Evolutionary conservation across 2,888 invertebrate species (phyloP), one percentile per base, ranked within the genome.

Genomic region (Dendrolimus houi): DNA sequence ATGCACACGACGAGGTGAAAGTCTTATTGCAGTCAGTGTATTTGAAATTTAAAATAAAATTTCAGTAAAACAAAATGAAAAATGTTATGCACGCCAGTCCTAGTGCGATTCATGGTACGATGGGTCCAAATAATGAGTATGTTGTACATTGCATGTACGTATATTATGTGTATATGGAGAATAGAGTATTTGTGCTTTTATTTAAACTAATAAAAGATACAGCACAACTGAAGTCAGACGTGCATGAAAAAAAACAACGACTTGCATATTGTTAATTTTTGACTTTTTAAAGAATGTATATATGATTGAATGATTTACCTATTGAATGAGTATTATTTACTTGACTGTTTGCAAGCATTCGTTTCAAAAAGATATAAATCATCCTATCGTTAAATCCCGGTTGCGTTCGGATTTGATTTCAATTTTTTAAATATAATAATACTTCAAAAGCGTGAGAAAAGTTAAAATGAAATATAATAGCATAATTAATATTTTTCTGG

Each of bases 81-180:
- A 63, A 64, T 59, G 66, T 69, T 66, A 59, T 56, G 56, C 14
- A 55, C 56, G 17, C 42, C 55, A 55, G 61, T 56, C 52, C 54
- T 57, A 58, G 57, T 58, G 62, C 57, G 61, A 63, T 74, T 72
- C 65, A 74, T 67, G 74, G 60, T 63, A 68, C 67, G 72, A 61
- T 64, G 68, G 60, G 41, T 69, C 62, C 68, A 71, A 70, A 74
- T 74, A 74, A 74, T 74, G 72, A 74, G 71, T 62, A 60, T 62
- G 60, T 60, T 62, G 57, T 61, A 61, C 29, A 56, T 56, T 55
- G 60, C 53, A 40, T 13, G 57, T 52, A 10, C 56, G 56, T 60
- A 60, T 57, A 53, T 56, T 52, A 42, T 14, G 29, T 47, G 8
- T 41, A 1, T 9, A 17, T 54, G 12, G 13, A 53, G 9, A 54